Conservation (phyloP, 2,888 invertebrate genomes). For the Cerastoderma edule region DNA sequence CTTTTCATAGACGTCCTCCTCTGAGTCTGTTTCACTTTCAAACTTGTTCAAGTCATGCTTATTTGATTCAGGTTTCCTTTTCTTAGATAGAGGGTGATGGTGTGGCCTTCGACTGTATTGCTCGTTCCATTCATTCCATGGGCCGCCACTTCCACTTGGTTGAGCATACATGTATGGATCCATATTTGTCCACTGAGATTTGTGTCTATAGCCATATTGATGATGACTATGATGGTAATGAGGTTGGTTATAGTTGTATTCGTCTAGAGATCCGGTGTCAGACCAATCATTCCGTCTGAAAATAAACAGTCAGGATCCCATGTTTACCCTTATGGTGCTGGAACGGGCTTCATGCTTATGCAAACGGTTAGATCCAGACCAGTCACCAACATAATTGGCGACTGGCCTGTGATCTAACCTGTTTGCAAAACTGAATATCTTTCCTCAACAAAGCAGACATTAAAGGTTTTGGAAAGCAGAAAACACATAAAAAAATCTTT, state of each 20-base stretch:
- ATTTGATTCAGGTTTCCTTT: not conserved
- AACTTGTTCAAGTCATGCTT: not conserved
- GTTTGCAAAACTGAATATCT: no score
- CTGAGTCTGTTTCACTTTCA: slow-evolving; percentile 21
- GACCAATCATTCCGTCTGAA: slow-evolving; percentile 12
- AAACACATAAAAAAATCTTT: not conserved
- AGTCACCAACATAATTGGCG: no score
- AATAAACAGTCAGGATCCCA: not conserved
- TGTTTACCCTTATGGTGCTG: not conserved
- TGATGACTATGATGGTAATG: not conserved
- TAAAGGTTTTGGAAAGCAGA: no score
- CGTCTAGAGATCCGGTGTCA: slow-evolving; percentile 7
- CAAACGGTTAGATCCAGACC: no score
- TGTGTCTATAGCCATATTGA: not conserved
- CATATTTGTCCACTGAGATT: not conserved
- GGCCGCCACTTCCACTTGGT: slow-evolving; percentile 2
- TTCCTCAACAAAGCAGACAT: no score
- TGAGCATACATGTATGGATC: not conserved
- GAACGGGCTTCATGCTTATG: no score
- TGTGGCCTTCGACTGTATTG: not conserved
- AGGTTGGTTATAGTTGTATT: not conserved
- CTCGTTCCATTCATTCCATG: slow-evolving; percentile 1
- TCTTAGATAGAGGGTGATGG: not conserved
- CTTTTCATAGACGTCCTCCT: slow-evolving; percentile 1
- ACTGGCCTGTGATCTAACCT: no score